Percentiles rank a stretch among this genome's conserved stretches.
Conservation (phyloP, 1,140 invertebrate genomes). For the Drepana arcuata region DNA sequence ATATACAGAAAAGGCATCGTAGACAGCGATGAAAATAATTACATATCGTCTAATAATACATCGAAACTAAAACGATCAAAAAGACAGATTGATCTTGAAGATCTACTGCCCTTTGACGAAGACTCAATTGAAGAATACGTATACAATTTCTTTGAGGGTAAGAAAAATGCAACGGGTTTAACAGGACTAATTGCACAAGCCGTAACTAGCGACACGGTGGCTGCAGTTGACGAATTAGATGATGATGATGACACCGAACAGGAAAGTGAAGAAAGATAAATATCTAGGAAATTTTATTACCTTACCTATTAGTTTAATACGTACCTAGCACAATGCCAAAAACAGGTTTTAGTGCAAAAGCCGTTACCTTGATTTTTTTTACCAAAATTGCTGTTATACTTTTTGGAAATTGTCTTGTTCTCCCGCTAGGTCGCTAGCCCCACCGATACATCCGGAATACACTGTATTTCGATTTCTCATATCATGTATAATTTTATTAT, state of each 20-base stretch:
- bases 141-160: slow-evolving; percentile 47
- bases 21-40: slow-evolving; percentile 63
- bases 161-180: slow-evolving; percentile 44
- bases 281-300: slow-evolving; percentile 4
- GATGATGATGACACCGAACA: slow-evolving; percentile 19
- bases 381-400: too few species aligned
- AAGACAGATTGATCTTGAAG: slow-evolving; percentile 46
- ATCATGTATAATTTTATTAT: too few species aligned
- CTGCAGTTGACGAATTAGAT: slow-evolving; percentile 30
- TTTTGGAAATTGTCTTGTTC: too few species aligned
- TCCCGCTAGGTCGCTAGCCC: too few species aligned
- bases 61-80: slow-evolving; percentile 36
- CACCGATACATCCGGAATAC: too few species aligned
- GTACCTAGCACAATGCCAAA: slow-evolving; percentile 31
- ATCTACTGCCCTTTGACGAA: slow-evolving; percentile 53
- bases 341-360: too few species aligned
- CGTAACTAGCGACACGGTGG: slow-evolving; percentile 38
- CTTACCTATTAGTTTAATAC: slow-evolving; percentile 17
- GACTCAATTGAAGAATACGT: slow-evolving; percentile 55
- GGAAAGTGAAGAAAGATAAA: slow-evolving; percentile 27
- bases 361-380: too few species aligned
- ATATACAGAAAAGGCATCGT: slow-evolving; percentile 75
- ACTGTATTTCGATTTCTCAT: too few species aligned
- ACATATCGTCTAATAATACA: slow-evolving; percentile 40
- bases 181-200: slow-evolving; percentile 49